phyloP scores from a whole-genome alignment of 2,113 vertebrate species.

The Oncorhynchus clarkii region DNA sequence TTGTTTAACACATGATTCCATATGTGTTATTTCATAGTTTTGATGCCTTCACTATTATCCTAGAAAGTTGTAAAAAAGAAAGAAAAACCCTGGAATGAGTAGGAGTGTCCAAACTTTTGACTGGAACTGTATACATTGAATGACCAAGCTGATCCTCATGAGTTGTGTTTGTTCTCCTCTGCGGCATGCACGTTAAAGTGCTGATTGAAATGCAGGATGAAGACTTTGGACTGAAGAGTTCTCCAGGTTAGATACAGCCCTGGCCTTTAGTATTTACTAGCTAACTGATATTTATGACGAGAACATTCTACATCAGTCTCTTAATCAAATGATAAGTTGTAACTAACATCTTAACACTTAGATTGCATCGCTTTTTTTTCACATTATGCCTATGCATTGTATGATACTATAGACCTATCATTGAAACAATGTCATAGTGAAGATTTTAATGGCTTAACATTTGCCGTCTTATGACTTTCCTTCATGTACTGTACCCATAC shows the following conservation, averaged over 20 bases:
- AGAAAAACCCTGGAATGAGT: too few relatives aligned
- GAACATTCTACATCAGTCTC: too few relatives aligned
- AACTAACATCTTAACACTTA: background rate
- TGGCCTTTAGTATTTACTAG: background rate
- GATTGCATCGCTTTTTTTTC: background rate
- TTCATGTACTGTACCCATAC: background rate
- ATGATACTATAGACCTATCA: background rate
- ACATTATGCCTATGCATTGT: background rate
- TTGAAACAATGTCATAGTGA: background rate
- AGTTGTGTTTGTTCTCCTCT: constrained; percentile 63
- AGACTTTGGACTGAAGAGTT: constrained; percentile 73
- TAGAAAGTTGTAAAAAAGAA: too few relatives aligned
- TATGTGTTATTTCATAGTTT: too few relatives aligned
- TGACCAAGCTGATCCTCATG: constrained; percentile 55
- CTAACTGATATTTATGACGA: background rate
- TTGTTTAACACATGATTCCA: too few relatives aligned
- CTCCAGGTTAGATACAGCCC: constrained; percentile 73
- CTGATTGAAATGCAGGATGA: constrained; percentile 78
- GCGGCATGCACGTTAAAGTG: constrained; percentile 73
- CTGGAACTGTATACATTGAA: constrained; percentile 18
- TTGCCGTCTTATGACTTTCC: background rate
- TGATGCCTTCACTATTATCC: too few relatives aligned
- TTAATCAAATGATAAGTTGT: background rate
- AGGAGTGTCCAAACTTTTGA: background rate
- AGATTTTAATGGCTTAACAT: background rate